phyloP scores from a whole-genome alignment of 2,113 vertebrate genomes.

The Protobothrops flavoviridis region DNA sequence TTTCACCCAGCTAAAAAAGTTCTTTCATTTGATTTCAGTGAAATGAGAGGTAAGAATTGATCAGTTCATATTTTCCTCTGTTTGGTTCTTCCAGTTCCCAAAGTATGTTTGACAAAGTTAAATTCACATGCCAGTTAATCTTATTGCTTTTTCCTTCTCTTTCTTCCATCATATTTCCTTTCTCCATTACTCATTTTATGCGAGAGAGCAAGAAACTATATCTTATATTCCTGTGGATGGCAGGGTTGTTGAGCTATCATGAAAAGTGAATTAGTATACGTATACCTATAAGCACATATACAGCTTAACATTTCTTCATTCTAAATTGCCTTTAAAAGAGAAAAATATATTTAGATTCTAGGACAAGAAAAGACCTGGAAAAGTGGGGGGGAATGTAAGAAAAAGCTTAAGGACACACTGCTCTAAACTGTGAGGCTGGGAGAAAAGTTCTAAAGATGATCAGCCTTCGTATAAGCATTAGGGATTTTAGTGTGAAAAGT shows the following conservation, averaged over 20 bases:
- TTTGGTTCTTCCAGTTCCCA: neutral
- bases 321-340: neutral
- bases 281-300: neutral
- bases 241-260: neutral
- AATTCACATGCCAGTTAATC: neutral
- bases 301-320: neutral
- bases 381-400: neutral
- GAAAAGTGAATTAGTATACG: neutral
- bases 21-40: neutral
- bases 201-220: neutral
- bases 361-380: neutral
- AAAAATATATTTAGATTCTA: neutral
- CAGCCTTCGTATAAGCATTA: neutral
- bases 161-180: neutral
- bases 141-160: neutral
- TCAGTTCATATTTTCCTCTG: neutral
- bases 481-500: neutral
- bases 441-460: neutral
- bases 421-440: no score
- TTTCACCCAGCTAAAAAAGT: neutral
- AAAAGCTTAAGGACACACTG: neutral
- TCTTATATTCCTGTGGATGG: neutral
- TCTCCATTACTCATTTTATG: neutral
- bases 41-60: neutral
- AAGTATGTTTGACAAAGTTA: neutral